These are phyloP conservation scores for Lepidothrix coronata DNA, from an alignment of 2,113 vertebrate species.

Conservation along the genomic window DNA sequence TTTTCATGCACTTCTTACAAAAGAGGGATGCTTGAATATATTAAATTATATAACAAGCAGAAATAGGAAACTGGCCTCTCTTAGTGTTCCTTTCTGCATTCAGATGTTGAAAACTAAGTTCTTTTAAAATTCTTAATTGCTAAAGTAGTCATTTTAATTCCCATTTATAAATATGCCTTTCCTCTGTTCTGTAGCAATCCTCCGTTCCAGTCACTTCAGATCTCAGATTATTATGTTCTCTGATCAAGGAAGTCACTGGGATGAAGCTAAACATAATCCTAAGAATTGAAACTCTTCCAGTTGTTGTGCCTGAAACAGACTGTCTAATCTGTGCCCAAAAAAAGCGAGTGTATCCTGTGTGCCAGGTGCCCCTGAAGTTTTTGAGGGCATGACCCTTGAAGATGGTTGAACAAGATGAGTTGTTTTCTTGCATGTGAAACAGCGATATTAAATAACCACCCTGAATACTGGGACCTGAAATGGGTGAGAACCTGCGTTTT, in stretches of 20 bases:
- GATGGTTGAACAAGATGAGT: background rate
- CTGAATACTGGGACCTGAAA: background rate
- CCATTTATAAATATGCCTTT: background rate
- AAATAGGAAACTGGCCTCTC: background rate
- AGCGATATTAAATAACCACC: background rate
- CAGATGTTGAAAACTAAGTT: background rate
- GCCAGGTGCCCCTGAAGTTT: background rate
- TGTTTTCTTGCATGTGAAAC: background rate
- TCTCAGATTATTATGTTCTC: background rate
- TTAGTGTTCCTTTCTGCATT: background rate
- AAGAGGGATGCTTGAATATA: background rate
- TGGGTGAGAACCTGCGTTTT: background rate
- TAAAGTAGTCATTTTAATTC: background rate
- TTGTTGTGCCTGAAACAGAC: background rate
- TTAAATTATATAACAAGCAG: background rate
- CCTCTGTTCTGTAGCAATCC: background rate
- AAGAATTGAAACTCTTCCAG: background rate
- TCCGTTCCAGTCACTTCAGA: background rate
- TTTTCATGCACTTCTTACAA: background rate
- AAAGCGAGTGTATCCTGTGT: rapidly evolving
- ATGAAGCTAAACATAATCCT: background rate
- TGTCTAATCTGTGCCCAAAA: background rate
- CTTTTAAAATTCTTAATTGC: background rate
- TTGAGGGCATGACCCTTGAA: background rate
- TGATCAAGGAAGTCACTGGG: background rate